phyloP scores from a whole-genome alignment of 2,888 invertebrate species.

The Euplexia lucipara region DNA sequence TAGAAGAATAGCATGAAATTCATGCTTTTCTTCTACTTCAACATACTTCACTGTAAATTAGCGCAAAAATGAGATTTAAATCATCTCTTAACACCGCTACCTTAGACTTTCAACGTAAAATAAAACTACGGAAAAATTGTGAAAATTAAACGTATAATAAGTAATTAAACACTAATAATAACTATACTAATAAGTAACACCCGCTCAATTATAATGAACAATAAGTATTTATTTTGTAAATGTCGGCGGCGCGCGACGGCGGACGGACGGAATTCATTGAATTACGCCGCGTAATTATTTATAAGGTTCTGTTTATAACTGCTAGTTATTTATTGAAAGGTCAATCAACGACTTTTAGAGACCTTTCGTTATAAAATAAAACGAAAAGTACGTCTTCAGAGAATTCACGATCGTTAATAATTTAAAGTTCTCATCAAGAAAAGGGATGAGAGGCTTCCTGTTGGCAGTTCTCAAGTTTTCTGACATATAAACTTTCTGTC shows the following conservation, averaged over 20 bases:
- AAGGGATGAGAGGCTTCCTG: not conserved
- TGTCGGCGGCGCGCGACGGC: not conserved
- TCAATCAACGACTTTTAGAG: not conserved
- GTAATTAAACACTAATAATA: not conserved
- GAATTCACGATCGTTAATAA: not conserved
- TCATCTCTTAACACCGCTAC: too few relatives aligned
- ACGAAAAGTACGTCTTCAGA: not conserved
- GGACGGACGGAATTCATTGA: not conserved
- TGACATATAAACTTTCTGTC: not conserved
- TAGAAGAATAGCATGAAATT: too few relatives aligned
- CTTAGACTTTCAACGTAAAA: too few relatives aligned
- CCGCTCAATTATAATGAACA: not conserved
- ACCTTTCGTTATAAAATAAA: not conserved
- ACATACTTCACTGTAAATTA: too few relatives aligned
- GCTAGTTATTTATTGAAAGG: constrained; percentile 1
- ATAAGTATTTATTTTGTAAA: not conserved
- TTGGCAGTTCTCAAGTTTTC: not conserved
- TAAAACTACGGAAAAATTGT: not conserved
- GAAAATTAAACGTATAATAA: not conserved
- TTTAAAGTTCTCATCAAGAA: not conserved
- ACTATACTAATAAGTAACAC: not conserved
- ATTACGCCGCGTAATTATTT: too few relatives aligned
- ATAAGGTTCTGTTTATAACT: not conserved
- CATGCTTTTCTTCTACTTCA: too few relatives aligned
- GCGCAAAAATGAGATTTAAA: too few relatives aligned